Evolutionary conservation across 2,888 invertebrate species (phyloP).

Genomic region (Acanthosoma haemorrhoidale): DNA sequence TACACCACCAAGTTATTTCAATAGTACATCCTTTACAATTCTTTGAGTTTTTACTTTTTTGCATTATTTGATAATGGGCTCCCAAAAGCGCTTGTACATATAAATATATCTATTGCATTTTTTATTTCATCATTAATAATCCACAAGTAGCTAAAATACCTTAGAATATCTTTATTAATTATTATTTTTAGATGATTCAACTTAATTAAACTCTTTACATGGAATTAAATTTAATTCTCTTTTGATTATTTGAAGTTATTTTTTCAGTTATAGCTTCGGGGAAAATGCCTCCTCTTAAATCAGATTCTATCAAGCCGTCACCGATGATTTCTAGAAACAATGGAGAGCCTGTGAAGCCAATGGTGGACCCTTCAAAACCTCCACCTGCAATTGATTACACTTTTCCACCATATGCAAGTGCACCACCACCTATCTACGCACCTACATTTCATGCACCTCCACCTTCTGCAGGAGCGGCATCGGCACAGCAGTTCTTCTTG

Average conservation of each 20-base stretch:
- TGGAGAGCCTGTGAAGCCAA: conserved; percentile 1
- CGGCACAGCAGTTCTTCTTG: conserved; percentile 15
- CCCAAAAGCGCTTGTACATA: too few species aligned
- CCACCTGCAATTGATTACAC: not conserved
- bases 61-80: too few species aligned
- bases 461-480: conserved; percentile 16
- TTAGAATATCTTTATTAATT: not conserved
- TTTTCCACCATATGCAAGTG: conserved; percentile 25
- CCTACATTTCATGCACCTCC: conserved; percentile 33
- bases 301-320: not conserved
- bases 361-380: conserved; percentile 9
- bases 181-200: not conserved
- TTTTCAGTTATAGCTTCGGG: not conserved
- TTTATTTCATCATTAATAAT: not conserved
- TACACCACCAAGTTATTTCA: too few species aligned
- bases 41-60: too few species aligned
- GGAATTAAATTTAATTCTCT: too few species aligned
- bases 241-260: too few species aligned
- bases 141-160: not conserved
- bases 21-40: too few species aligned
- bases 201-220: not conserved
- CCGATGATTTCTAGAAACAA: conserved; percentile 3
- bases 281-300: conserved; percentile 1
- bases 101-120: too few species aligned
- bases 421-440: conserved; percentile 28